Conservation (phyloP, 37 sponge, comb jelly and placozoan species). For the Bolinopsis microptera region DNA sequence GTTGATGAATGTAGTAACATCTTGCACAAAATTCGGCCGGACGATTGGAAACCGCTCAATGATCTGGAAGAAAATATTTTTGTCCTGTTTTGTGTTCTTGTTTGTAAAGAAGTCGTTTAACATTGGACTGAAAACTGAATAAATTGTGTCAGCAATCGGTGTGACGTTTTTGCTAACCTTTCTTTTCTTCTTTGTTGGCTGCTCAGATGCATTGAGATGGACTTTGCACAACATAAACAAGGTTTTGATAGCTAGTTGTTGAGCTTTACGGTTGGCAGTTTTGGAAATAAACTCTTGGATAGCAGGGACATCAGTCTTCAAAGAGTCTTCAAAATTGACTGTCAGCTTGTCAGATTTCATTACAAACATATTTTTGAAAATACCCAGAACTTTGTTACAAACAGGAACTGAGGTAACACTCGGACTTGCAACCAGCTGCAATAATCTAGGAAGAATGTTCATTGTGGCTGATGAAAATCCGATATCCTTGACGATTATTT, state of each 20-base stretch:
- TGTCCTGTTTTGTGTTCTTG: conserved; percentile 23
- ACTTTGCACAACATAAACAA: conserved; percentile 7
- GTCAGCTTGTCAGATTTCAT: conserved; percentile 2
- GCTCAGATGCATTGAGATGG: neutral
- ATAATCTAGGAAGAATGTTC: neutral
- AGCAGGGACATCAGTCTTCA: neutral
- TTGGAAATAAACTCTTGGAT: neutral
- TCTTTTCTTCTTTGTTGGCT: conserved; percentile 6
- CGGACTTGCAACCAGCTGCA: neutral
- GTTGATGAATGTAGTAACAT: neutral
- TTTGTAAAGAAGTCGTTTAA: conserved; percentile 11
- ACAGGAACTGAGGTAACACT: neutral
- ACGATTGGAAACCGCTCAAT: conserved; percentile 16
- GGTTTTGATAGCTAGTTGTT: neutral
- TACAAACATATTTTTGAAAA: conserved; percentile 29
- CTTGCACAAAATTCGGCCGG: neutral
- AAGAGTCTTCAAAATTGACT: neutral
- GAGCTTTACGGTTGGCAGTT: neutral
- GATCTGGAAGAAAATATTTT: conserved; percentile 33
- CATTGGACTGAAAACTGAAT: neutral
- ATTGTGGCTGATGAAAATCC: neutral
- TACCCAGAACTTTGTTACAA: neutral
- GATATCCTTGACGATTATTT: conserved; percentile 11
- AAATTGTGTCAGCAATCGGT: neutral
- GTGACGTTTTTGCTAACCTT: neutral